Evolutionary conservation across 2,113 vertebrate genomes (phyloP).

Genomic region (Axis porcinus): DNA sequence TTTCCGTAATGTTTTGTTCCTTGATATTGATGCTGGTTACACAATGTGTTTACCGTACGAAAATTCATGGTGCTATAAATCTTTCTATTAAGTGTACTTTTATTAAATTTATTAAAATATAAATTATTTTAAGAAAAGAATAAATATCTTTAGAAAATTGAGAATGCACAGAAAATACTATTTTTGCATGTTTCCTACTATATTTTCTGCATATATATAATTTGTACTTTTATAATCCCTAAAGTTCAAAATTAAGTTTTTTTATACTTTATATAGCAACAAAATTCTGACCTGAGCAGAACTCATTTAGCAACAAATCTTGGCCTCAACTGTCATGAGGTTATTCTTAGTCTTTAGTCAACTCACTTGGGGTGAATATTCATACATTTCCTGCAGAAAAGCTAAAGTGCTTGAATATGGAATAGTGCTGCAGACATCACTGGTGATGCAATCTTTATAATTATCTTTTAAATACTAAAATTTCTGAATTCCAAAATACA

Average conservation of each 20-base stretch:
- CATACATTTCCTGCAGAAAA: background rate
- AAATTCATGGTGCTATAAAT: background rate
- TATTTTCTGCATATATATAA: background rate
- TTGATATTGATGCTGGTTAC: background rate
- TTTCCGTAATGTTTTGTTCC: background rate
- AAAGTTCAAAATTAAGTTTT: conserved; percentile 17
- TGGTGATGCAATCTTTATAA: background rate
- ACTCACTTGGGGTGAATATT: conserved; percentile 22
- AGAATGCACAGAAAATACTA: background rate
- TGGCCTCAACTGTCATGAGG: conserved; percentile 30
- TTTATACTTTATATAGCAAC: background rate
- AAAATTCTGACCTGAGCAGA: background rate
- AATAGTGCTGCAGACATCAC: background rate
- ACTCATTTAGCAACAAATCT: background rate
- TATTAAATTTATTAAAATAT: background rate
- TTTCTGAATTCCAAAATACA: background rate
- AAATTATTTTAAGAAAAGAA: background rate
- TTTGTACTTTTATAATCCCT: background rate
- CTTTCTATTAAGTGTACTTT: background rate
- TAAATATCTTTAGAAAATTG: background rate
- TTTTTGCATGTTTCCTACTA: background rate
- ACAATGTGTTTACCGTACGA: background rate
- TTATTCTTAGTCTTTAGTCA: conserved; percentile 47
- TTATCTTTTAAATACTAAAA: background rate
- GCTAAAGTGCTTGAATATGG: background rate